phyloP scores from a whole-genome alignment of 2,888 invertebrate genomes.

The Agriopis aurantiaria region DNA sequence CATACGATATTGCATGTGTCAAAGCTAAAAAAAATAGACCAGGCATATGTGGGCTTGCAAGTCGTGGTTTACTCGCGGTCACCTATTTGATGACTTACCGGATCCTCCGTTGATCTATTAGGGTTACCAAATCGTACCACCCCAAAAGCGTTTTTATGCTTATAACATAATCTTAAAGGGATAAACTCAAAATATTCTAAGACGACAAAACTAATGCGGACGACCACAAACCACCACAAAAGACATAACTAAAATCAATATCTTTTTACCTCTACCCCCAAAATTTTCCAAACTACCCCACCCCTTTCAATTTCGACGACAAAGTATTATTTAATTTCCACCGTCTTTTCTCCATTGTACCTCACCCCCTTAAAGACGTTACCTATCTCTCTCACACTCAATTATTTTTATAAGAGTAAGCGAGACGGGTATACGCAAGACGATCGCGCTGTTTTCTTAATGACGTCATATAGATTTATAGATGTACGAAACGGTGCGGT shows the following conservation, averaged over 20 bases:
- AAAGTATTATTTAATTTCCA: conserved; percentile 86
- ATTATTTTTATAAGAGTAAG: conserved; percentile 61
- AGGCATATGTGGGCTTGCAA: too few relatives aligned
- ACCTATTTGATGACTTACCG: too few relatives aligned
- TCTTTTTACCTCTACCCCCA: conserved; percentile 81
- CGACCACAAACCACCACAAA: conserved; percentile 58
- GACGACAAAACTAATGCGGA: conserved; percentile 50
- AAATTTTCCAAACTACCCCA: conserved; percentile 75
- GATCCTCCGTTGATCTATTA: too few relatives aligned
- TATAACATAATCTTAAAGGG: neutral
- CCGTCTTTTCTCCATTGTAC: conserved; percentile 85
- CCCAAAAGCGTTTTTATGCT: too few relatives aligned
- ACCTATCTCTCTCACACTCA: conserved; percentile 58
- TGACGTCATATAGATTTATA: conserved; percentile 85
- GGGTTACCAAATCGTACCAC: too few relatives aligned
- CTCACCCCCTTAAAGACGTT: conserved; percentile 72
- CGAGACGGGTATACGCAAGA: conserved; percentile 76
- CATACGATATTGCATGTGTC: too few relatives aligned
- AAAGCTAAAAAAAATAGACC: too few relatives aligned
- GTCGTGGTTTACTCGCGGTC: too few relatives aligned
- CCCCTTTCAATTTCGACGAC: conserved; percentile 83
- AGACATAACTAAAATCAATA: conserved; percentile 81
- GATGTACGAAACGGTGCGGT: conserved; percentile 65
- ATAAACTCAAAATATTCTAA: conserved; percentile 11
- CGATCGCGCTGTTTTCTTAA: conserved; percentile 81